These are phyloP conservation scores for Acrobasis suavella DNA, from an alignment of 2,888 invertebrate species.

Conservation along the genomic window DNA sequence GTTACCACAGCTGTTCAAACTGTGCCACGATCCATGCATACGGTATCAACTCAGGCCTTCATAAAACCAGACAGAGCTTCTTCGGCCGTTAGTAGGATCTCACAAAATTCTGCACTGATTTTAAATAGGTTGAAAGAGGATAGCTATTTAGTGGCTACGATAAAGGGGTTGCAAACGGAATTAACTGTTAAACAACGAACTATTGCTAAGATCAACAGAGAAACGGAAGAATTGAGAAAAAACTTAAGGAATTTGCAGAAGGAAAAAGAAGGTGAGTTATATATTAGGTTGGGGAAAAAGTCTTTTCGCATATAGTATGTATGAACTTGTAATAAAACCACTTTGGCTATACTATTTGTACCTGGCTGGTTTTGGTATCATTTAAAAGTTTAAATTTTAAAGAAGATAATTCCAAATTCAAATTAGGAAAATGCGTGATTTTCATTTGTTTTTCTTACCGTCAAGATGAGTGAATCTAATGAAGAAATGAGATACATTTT, in stretches of 20 bases:
- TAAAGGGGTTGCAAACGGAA: conserved; percentile 89
- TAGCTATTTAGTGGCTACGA: conserved; percentile 89
- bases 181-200: conserved; percentile 88
- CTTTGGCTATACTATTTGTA: too few species aligned
- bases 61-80: conserved; percentile 65
- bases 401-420: too few species aligned
- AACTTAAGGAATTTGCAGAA: conserved; percentile 89
- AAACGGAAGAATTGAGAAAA: conserved; percentile 88
- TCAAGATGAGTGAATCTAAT: too few species aligned
- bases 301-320: too few species aligned
- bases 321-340: too few species aligned
- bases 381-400: too few species aligned
- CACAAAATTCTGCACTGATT: conserved; percentile 79
- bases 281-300: too few species aligned
- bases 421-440: too few species aligned
- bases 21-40: conserved; percentile 51
- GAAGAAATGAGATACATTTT: too few species aligned
- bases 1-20: conserved; percentile 76
- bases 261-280: conserved; percentile 85
- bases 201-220: conserved; percentile 87
- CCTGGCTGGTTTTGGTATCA: too few species aligned
- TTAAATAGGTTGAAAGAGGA: conserved; percentile 85
- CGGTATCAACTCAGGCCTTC: conserved; percentile 62
- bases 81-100: conserved; percentile 76
- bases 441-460: too few species aligned